phyloP scores from a whole-genome alignment of 2,113 vertebrate genomes.

The Megaptera novaeangliae region DNA sequence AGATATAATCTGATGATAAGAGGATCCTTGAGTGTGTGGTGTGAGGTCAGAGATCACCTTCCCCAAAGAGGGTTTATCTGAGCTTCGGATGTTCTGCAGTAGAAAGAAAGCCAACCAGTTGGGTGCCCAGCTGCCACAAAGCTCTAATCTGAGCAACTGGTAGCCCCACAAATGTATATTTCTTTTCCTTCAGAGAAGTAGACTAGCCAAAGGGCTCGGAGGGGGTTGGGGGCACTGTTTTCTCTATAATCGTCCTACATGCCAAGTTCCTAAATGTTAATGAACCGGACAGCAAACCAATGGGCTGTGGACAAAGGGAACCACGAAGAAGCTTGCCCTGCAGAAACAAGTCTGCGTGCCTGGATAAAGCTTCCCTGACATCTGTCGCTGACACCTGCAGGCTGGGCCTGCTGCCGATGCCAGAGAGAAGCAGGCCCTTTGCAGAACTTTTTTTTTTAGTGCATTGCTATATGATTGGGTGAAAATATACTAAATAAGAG shows the following conservation, averaged over 20 bases:
- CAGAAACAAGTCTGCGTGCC: not conserved
- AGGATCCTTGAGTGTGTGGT: not conserved
- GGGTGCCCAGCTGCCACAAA: not conserved
- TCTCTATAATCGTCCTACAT: constrained; percentile 6
- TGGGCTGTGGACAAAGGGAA: not conserved
- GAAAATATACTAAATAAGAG: not conserved
- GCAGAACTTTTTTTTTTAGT: not conserved
- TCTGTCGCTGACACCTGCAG: constrained; percentile 38
- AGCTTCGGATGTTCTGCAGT: not conserved
- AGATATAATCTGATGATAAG: not conserved
- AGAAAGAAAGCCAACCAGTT: not conserved
- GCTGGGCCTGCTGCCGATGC: constrained; percentile 17
- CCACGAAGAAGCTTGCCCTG: constrained; percentile 30
- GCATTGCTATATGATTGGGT: not conserved
- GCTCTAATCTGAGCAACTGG: not conserved
- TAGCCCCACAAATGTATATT: not conserved
- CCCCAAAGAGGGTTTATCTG: not conserved
- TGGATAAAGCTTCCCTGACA: constrained; percentile 28
- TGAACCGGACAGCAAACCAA: not conserved
- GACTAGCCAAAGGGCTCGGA: not conserved
- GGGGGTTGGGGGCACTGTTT: not conserved
- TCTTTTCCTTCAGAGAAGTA: not conserved
- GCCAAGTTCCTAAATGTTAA: constrained; percentile 18
- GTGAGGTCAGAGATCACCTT: not conserved
- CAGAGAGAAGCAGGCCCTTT: not conserved